These are phyloP conservation scores for Lepidothrix coronata DNA, from an alignment of 2,113 vertebrate genomes.

Conservation along the genomic window DNA sequence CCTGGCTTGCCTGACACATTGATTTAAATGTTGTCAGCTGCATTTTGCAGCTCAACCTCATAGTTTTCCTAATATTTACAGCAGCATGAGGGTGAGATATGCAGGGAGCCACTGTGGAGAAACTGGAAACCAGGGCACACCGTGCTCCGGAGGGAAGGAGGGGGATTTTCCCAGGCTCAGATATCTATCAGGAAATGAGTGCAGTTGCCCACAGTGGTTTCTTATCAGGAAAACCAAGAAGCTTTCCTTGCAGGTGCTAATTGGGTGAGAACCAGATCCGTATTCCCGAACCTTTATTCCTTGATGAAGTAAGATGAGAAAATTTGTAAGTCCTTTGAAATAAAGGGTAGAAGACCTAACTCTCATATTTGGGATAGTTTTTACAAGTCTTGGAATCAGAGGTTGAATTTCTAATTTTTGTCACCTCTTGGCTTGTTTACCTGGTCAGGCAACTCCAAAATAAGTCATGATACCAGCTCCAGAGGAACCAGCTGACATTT, in stretches of 20 bases:
- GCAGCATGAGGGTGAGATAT: neutral
- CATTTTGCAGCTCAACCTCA: neutral
- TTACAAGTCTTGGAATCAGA: neutral
- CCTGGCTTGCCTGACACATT: neutral
- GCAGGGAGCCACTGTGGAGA: neutral
- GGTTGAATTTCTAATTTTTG: neutral
- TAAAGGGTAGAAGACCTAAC: neutral
- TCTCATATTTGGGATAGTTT: neutral
- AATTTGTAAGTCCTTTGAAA: neutral
- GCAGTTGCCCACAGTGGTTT: neutral
- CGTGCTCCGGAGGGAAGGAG: neutral
- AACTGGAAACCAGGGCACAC: neutral
- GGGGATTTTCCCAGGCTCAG: neutral
- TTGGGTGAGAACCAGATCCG: neutral
- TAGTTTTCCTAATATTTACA: neutral
- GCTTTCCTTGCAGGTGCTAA: neutral
- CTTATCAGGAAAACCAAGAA: neutral
- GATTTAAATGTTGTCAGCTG: conserved; percentile 39
- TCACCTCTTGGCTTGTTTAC: neutral
- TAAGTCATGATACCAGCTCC: neutral
- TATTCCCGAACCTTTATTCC: neutral
- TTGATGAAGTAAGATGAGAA: neutral
- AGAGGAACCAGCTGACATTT: neutral
- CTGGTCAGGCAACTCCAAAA: neutral
- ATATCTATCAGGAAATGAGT: neutral